Base-by-base conservation (phyloP, 1,140 invertebrate genomes). In the Andrena cerasifolii region DNA sequence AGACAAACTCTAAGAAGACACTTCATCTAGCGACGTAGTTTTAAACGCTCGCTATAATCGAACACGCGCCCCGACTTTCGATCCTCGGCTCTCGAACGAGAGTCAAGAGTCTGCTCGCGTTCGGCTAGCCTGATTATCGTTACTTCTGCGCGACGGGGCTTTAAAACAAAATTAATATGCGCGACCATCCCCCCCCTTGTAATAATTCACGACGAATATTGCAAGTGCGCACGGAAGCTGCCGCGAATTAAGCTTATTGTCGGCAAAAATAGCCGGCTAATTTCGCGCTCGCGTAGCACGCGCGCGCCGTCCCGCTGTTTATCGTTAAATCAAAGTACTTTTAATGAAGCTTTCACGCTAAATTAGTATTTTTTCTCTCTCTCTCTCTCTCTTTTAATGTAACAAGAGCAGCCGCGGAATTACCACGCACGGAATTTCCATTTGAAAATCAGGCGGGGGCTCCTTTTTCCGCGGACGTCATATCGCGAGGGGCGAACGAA, bases 181-280 rank as follows among this genome's bases (percentile, higher is more conserved):
- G 10, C 10, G 10, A 40, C 36, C 36, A 40, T 10, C 3, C 7
- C 5, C 21, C 6, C 51, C 24, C 3, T 10, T 56, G 14, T n/a
- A 47, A 18, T 26, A 45, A 49, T 33, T 45, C 24, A 4, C 21
- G 18, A 8, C 28, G 43, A 70, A 47, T 26, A 45, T 62, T 67
- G 45, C 62, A 36, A 45, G 63, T 61, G 28, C 59, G 31, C 36
- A 26, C 68, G 24, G 24, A 31, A 80, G 40, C 51, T 54, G 24
- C n/a, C 47, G 43, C 16, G 28, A 68, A 81, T 76, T 68, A 31
- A 54, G 26, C 65, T 59, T 36, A 61, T 58, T 68, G 65, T 58
- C 40, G 43, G 24, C 1, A 70, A 28, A 73, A 62, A 61, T 51
- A 21, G 16, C 31, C n/a, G 36, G n/a, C 70, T 73, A 73, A 63